Evolutionary conservation across 1,140 invertebrate genomes (phyloP), one percentile per base, ranked within the genome.

Genomic region (Bombus turneri): DNA sequence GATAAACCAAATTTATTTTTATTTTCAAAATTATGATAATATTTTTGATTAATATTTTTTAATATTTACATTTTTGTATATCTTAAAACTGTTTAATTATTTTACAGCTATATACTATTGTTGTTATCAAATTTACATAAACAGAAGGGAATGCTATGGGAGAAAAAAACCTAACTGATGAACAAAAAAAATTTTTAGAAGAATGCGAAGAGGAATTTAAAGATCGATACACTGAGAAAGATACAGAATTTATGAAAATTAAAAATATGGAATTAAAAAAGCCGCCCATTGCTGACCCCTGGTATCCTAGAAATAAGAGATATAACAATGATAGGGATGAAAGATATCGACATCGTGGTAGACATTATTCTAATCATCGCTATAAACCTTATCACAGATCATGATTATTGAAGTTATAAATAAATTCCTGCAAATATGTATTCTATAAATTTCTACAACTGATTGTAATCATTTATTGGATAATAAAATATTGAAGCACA

Each of bases 281-380:
- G 28, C 96, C 96, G 28, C 96, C 96, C 15, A 94, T 96, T 22
- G 86, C 96, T 8, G 94, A 96, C 78, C 95, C 95, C n/a, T 96
- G 95, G 95, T 89, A 91, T 41, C 91, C 86, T 43, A 93, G 92
- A 81, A 87, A 85, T 5, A 87, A 86, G 34, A 91, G 91, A 76
- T 66, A 57, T 41, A 64, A 71, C 15, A 31, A 80, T 10, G 39
- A 31, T 22, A 73, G 72, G 1, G 9, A 12, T 31, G 15, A 10
- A 18, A 62, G 53, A 39, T 25, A 25, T 37, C 53, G 43, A 25
- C 18, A 43, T 53, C 22, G 1, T 53, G 10, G 39, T 28, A 39
- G 15, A 81, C n/a, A 22, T 31, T 31, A 64, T 22, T 25, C 18
- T 25, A 6, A 57, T 5, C 22, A 25, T 4, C 22, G 47, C n/a